Evolutionary conservation across 2,888 invertebrate species (phyloP).

Genomic region (Malachius bipustulatus): DNA sequence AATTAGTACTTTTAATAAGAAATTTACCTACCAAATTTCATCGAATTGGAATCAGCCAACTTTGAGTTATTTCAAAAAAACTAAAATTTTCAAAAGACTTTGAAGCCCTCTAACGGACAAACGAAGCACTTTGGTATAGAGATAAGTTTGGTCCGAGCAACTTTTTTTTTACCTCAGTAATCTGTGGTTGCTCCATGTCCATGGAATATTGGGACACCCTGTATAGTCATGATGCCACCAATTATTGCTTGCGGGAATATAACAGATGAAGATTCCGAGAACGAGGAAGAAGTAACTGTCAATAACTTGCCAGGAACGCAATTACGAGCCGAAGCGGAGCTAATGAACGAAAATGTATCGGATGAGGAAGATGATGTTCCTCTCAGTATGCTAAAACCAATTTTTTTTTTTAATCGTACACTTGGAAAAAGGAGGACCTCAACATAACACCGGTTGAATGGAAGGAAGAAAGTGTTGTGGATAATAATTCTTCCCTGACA

Average conservation of each 20-base stretch:
- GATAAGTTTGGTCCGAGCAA: too few relatives aligned
- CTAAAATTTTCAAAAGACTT: too few relatives aligned
- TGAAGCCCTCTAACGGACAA: too few relatives aligned
- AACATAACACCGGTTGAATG: conserved; percentile 5
- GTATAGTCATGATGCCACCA: not conserved
- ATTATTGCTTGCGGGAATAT: conserved; percentile 8
- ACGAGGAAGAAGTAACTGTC: conserved; percentile 8
- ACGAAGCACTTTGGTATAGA: too few relatives aligned
- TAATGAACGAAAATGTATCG: conserved; percentile 5
- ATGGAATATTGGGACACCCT: too few relatives aligned
- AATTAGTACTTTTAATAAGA: too few relatives aligned
- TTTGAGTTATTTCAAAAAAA: too few relatives aligned
- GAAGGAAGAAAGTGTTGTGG: conserved; percentile 1
- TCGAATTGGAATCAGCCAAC: too few relatives aligned
- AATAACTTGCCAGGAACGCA: conserved; percentile 6
- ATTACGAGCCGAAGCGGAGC: conserved; percentile 3
- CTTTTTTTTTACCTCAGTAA: too few relatives aligned
- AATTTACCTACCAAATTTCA: too few relatives aligned
- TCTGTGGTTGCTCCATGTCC: too few relatives aligned
- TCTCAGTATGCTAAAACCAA: conserved; percentile 4
- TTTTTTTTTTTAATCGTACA: not conserved
- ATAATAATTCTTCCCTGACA: conserved; percentile 1
- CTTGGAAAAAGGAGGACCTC: conserved; percentile 6
- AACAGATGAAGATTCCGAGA: conserved; percentile 12
- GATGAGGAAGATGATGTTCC: conserved; percentile 6